Evolutionary conservation across 2,888 invertebrate species (phyloP).

Genomic region (Miltochrista miniata): DNA sequence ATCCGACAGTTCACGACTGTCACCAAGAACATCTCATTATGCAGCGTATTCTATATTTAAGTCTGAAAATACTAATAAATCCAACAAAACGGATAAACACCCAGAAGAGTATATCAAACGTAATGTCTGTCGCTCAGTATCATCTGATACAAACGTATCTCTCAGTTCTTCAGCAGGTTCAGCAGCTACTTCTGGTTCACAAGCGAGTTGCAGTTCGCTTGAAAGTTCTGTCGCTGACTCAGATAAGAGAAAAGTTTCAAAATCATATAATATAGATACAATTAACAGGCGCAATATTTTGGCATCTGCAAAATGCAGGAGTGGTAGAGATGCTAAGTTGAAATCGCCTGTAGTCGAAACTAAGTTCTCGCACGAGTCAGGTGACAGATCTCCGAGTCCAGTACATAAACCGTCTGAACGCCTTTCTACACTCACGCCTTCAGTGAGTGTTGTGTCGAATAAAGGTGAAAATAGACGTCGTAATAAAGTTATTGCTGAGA

Average conservation of each 20-base stretch:
- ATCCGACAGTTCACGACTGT: constrained; percentile 79
- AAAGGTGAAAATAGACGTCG: constrained; percentile 78
- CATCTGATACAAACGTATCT: constrained; percentile 89
- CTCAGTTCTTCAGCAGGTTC: constrained; percentile 88
- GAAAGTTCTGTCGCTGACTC: constrained; percentile 86
- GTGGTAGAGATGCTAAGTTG: constrained; percentile 89
- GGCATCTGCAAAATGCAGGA: constrained; percentile 93
- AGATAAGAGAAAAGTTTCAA: constrained; percentile 87
- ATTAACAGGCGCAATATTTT: constrained; percentile 94
- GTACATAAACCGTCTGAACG: constrained; percentile 76
- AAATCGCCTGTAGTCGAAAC: constrained; percentile 89
- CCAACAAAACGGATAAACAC: constrained; percentile 58
- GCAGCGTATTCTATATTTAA: constrained; percentile 70
- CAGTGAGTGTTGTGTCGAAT: constrained; percentile 80
- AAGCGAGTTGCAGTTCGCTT: constrained; percentile 87
- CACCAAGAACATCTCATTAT: constrained; percentile 72
- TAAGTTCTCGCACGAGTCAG: constrained; percentile 86
- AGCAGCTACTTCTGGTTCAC: constrained; percentile 89
- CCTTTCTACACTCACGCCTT: constrained; percentile 81
- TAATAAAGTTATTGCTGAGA: constrained; percentile 72
- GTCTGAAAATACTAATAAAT: constrained; percentile 67
- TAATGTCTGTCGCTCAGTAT: constrained; percentile 86
- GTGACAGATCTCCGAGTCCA: constrained; percentile 78
- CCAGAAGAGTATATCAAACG: constrained; percentile 79
- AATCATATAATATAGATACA: constrained; percentile 91